These are phyloP conservation scores for Catonia carolina DNA, from an alignment of 2,888 invertebrate species.

Conservation along the genomic window DNA sequence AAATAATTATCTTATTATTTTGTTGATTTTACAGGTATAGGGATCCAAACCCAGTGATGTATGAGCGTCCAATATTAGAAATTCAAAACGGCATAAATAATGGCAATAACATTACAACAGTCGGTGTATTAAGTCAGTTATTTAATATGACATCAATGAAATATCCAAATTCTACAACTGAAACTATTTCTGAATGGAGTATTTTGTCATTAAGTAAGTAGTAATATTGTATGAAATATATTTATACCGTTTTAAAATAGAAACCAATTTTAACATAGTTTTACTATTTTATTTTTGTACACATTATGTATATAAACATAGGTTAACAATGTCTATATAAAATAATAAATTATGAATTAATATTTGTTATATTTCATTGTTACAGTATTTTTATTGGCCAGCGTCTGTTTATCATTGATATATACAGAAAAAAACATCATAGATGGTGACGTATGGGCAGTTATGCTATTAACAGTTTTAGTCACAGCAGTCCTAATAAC, in stretches of 20 bases:
- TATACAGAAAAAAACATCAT: slow-evolving; percentile 37
- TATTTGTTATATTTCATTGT: slow-evolving; percentile 19
- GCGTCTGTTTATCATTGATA: slow-evolving; percentile 48
- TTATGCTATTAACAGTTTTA: slow-evolving; percentile 45
- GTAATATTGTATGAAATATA: slow-evolving; percentile 6
- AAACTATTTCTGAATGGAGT: slow-evolving; percentile 57
- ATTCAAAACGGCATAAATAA: slow-evolving; percentile 10
- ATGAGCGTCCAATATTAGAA: slow-evolving; percentile 23
- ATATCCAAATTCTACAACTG: slow-evolving; percentile 57
- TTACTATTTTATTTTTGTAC: too few species aligned
- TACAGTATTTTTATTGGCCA: slow-evolving; percentile 51
- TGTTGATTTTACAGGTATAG: slow-evolving; percentile 27
- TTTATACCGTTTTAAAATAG: too few species aligned
- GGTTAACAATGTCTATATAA: too few species aligned
- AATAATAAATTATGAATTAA: too few species aligned
- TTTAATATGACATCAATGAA: slow-evolving; percentile 67
- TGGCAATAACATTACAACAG: slow-evolving; percentile 2
- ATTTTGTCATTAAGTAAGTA: slow-evolving; percentile 51
- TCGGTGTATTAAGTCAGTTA: slow-evolving; percentile 40
- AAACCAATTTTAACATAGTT: too few species aligned
- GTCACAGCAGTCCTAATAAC: slow-evolving; percentile 49
- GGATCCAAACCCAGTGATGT: slow-evolving; percentile 31
- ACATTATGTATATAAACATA: too few species aligned
- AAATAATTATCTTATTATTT: too few species aligned
- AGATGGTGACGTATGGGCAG: slow-evolving; percentile 37